A percentile compares a stretch with the other conserved stretches of the same genome.
phyloP scores from a whole-genome alignment of 2,888 invertebrate genomes.

The Oscheius onirici region DNA sequence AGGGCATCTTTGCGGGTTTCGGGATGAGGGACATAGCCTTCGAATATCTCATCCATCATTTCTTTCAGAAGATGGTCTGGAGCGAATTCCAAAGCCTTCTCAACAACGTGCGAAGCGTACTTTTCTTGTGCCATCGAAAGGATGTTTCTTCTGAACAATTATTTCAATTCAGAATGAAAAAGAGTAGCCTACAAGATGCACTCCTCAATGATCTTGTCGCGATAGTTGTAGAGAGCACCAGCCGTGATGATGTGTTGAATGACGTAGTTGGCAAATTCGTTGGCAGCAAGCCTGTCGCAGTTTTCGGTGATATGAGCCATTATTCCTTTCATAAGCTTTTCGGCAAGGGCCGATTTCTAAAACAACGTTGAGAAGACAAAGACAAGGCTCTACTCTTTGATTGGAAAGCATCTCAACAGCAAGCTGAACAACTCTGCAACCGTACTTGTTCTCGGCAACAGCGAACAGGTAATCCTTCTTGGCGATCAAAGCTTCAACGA shows the following conservation, averaged over 20 bases:
- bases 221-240: conserved; percentile 45
- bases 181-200: conserved; percentile 51
- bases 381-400: background rate
- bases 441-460: conserved; percentile 62
- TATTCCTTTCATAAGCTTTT: conserved; percentile 8
- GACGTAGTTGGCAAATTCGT: conserved; percentile 69
- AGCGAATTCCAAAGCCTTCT: conserved; percentile 59
- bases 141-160: conserved; percentile 50
- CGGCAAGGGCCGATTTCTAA: conserved; percentile 5
- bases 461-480: conserved; percentile 40
- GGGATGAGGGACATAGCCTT: conserved; percentile 62
- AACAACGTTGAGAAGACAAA: background rate
- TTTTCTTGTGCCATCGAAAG: conserved; percentile 66
- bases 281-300: conserved; percentile 44
- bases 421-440: conserved; percentile 60
- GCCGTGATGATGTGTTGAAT: conserved; percentile 62
- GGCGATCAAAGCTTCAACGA: conserved; percentile 42
- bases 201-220: conserved; percentile 57
- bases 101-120: conserved; percentile 67
- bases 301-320: conserved; percentile 17
- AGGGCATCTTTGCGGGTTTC: conserved; percentile 58
- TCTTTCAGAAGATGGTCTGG: conserved; percentile 47
- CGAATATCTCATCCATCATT: conserved; percentile 65
- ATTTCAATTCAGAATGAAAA: too few relatives aligned
- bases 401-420: conserved; percentile 60